A percentile compares a stretch with the other conserved stretches of the same genome.
These are phyloP conservation scores for Arnoldichthys spilopterus DNA, from an alignment of 2,797 vertebrate species.

Conservation along the genomic window DNA sequence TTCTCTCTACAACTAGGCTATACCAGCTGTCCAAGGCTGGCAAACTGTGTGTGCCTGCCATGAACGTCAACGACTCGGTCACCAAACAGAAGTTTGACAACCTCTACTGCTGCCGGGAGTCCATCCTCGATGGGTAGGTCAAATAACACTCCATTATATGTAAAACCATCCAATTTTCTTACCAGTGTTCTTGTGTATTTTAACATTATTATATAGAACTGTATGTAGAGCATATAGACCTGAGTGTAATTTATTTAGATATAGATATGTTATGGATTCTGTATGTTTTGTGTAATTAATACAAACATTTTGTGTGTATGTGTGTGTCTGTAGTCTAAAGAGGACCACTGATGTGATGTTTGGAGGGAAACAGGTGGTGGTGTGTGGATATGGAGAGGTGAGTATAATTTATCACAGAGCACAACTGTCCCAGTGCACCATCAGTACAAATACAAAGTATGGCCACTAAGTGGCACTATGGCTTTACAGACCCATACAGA, in stretches of 20 bases:
- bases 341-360: constrained; percentile 99
- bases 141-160: background rate
- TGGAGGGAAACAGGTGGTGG: constrained; percentile 95
- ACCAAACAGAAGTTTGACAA: constrained; percentile 99
- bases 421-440: background rate
- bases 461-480: constrained; percentile 44
- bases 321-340: constrained; percentile 81
- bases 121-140: constrained; percentile 91
- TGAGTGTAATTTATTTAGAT: background rate
- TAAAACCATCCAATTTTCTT: too few species aligned
- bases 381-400: constrained; percentile 97
- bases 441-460: background rate
- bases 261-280: background rate
- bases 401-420: constrained; percentile 41
- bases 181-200: background rate
- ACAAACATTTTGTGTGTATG: constrained; percentile 29
- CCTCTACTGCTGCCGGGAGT: constrained; percentile 96
- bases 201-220: too few species aligned
- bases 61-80: constrained; percentile 97
- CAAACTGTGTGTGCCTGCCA: constrained; percentile 73
- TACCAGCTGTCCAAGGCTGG: constrained; percentile 54
- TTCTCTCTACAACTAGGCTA: background rate
- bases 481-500: background rate
- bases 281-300: background rate
- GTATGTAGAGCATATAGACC: background rate